A percentile compares a stretch with the other conserved stretches of the same genome.
These are phyloP conservation scores for Scaptomyza flava DNA, from an alignment of 2,888 invertebrate species.

Conservation along the genomic window DNA sequence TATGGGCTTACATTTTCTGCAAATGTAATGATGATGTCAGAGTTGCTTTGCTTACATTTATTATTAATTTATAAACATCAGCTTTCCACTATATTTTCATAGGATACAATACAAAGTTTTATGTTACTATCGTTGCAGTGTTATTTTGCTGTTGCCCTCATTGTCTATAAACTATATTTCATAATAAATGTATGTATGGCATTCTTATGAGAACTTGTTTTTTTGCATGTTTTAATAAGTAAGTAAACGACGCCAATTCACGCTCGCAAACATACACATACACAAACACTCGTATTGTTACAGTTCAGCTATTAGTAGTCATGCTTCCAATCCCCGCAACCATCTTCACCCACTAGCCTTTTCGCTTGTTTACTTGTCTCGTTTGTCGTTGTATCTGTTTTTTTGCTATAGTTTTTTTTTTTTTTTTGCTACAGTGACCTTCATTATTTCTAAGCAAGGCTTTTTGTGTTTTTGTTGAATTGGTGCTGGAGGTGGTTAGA, in stretches of 20 bases:
- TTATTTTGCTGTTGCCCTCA: slow-evolving; percentile 11
- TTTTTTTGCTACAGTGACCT: slow-evolving; percentile 65
- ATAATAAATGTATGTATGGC: slow-evolving; percentile 51
- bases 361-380: slow-evolving; percentile 61
- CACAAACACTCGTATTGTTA: slow-evolving; percentile 29
- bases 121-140: slow-evolving; percentile 27
- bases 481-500: slow-evolving; percentile 1
- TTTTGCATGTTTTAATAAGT: slow-evolving; percentile 72
- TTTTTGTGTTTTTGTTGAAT: slow-evolving; percentile 15
- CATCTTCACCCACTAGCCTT: slow-evolving; percentile 39
- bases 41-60: not conserved
- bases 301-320: slow-evolving; percentile 46
- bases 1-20: slow-evolving; percentile 7
- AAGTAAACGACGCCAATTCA: slow-evolving; percentile 54
- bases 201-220: slow-evolving; percentile 68
- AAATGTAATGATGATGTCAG: slow-evolving; percentile 38
- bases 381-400: slow-evolving; percentile 58
- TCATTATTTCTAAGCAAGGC: slow-evolving; percentile 56
- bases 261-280: slow-evolving; percentile 34
- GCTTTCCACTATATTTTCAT: not conserved
- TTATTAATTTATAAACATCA: not conserved
- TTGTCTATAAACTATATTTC: slow-evolving; percentile 48
- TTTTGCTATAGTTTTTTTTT: slow-evolving; percentile 39
- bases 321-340: slow-evolving; percentile 20
- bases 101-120: not conserved